These are phyloP conservation scores for Danio kyathit DNA, from an alignment of 2,797 vertebrate genomes.

Conservation along the genomic window DNA sequence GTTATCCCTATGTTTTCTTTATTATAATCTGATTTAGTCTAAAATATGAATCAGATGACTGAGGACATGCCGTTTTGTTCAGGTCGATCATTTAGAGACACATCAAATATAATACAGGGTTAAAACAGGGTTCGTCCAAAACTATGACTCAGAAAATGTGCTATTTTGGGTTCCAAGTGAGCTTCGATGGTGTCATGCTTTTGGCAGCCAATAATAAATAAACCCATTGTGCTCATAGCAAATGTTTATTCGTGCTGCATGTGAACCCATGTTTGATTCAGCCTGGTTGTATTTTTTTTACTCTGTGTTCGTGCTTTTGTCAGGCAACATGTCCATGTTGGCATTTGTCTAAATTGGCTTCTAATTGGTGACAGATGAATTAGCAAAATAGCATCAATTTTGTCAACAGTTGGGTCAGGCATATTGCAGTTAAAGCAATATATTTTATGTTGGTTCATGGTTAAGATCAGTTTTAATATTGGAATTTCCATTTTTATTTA, in stretches of 20 bases:
- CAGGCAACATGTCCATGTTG: background rate
- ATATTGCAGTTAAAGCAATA: too few species aligned
- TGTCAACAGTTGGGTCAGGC: background rate
- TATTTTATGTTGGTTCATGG: too few species aligned
- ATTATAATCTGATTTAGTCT: too few species aligned
- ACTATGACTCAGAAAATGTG: background rate
- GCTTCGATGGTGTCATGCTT: background rate
- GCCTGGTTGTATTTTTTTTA: background rate
- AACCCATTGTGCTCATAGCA: background rate
- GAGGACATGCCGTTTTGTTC: background rate
- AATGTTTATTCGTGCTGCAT: conserved; percentile 4
- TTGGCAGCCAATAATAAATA: conserved; percentile 15
- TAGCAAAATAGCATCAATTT: background rate
- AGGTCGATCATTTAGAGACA: background rate
- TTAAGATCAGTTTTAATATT: too few species aligned
- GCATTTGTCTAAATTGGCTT: background rate
- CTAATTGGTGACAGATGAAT: background rate
- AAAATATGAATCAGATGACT: too few species aligned
- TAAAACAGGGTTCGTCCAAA: background rate
- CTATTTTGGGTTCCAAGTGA: background rate
- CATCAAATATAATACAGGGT: background rate
- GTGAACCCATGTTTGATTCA: background rate
- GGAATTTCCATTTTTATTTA: too few species aligned
- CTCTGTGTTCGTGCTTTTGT: background rate
- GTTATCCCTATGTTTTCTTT: too few species aligned